Conservation (phyloP, 1,140 invertebrate genomes). For the Idris sp. region DNA sequence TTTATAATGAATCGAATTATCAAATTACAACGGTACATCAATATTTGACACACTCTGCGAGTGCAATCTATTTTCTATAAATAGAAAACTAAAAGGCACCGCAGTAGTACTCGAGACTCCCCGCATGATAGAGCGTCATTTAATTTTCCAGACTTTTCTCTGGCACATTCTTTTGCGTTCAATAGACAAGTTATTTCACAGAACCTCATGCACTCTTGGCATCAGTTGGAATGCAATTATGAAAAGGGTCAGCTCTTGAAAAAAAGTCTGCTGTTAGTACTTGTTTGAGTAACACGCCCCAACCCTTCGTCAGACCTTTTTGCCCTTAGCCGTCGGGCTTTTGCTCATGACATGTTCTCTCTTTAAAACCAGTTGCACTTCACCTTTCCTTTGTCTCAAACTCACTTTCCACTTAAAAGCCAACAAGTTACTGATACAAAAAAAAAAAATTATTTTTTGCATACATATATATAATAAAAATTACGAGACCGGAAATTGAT, state of each 20-base stretch:
- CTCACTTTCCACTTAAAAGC: conserved; percentile 39
- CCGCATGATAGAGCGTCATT: conserved; percentile 36
- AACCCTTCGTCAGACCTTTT: conserved; percentile 28
- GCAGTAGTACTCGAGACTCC: conserved; percentile 27
- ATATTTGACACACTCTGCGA: conserved; percentile 18
- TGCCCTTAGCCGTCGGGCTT: conserved; percentile 36
- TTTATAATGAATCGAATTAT: conserved; percentile 1
- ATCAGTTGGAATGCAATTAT: conserved; percentile 67
- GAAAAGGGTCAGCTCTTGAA: conserved; percentile 70
- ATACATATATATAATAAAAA: too few species aligned
- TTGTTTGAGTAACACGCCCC: conserved; percentile 9
- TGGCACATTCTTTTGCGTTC: conserved; percentile 26
- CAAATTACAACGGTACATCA: conserved; percentile 13
- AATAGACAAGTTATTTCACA: conserved; percentile 33
- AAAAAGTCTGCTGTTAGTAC: conserved; percentile 39
- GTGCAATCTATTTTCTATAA: conserved; percentile 38
- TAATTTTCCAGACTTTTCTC: conserved; percentile 41
- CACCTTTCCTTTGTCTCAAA: conserved; percentile 36
- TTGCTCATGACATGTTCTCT: conserved; percentile 36
- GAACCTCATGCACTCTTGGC: conserved; percentile 34
- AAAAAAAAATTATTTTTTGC: conserved; percentile 4
- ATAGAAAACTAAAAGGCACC: conserved; percentile 36
- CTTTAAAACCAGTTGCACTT: conserved; percentile 57
- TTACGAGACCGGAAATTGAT: too few species aligned
- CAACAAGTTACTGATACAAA: conserved; percentile 16